These are phyloP conservation scores for Dyspetes luteomarginatus DNA, from an alignment of 2,888 invertebrate species.

Conservation along the genomic window DNA sequence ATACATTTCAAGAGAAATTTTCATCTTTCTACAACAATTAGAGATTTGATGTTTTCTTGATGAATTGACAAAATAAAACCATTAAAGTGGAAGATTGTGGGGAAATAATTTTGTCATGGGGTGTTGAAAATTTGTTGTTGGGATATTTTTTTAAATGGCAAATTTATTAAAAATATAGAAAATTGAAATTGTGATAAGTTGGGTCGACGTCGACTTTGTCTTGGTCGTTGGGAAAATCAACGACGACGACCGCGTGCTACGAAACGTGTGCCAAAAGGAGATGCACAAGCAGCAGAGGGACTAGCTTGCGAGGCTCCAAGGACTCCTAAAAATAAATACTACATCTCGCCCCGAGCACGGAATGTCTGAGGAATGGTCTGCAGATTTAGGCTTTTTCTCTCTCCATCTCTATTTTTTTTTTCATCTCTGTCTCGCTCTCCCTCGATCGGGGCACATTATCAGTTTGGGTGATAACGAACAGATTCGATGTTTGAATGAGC, in stretches of 20 bases:
- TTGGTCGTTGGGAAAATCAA: conserved; percentile 21
- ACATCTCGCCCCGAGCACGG: conserved; percentile 57
- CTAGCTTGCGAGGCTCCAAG: conserved; percentile 63
- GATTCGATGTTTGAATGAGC: not conserved
- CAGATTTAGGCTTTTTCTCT: conserved; percentile 24
- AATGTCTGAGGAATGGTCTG: conserved; percentile 60
- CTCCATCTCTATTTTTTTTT: not conserved
- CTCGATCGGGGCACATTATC: conserved; percentile 3
- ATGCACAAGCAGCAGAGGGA: conserved; percentile 62
- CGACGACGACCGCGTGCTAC: conserved; percentile 61
- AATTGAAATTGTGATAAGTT: conserved; percentile 16
- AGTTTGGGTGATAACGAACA: not conserved
- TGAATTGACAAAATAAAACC: too few species aligned
- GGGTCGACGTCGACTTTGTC: conserved; percentile 7
- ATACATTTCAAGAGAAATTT: too few species aligned
- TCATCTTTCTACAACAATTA: too few species aligned
- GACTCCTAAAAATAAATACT: conserved; percentile 66
- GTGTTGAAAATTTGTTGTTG: not conserved
- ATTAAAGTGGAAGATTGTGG: too few species aligned
- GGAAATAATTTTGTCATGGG: too few species aligned
- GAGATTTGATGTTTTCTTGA: too few species aligned
- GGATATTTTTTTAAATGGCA: not conserved
- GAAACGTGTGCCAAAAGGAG: conserved; percentile 61
- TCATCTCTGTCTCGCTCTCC: not conserved
- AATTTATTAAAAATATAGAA: conserved; percentile 5